Conservation (phyloP, 2,888 invertebrate genomes). For the Pelosia muscerda region DNA sequence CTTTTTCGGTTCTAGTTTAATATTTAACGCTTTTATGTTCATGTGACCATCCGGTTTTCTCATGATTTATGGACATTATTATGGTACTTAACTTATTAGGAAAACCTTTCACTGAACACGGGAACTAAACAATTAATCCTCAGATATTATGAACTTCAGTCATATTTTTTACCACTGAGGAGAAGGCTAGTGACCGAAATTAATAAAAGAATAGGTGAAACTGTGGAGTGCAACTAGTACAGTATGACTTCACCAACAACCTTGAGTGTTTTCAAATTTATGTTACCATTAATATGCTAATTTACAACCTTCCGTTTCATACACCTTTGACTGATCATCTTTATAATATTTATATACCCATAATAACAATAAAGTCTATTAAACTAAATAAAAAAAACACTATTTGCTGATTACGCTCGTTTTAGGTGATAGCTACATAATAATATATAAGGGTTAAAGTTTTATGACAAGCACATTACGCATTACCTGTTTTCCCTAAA, state of each 20-base stretch:
- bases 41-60: too few relatives aligned
- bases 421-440: too few relatives aligned
- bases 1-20: not conserved
- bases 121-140: too few relatives aligned
- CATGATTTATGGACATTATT: too few relatives aligned
- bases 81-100: too few relatives aligned
- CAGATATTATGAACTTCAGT: not conserved
- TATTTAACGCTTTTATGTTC: too few relatives aligned
- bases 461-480: not conserved
- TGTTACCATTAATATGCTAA: not conserved
- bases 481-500: not conserved
- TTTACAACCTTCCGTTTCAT: not conserved
- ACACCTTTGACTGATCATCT: not conserved
- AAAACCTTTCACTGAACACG: too few relatives aligned
- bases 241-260: not conserved
- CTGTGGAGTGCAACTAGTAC: not conserved
- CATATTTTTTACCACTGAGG: not conserved
- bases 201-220: not conserved
- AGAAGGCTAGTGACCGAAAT: not conserved
- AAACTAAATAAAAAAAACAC: not conserved
- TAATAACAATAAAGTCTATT: not conserved
- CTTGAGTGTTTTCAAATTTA: not conserved
- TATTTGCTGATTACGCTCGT: not conserved
- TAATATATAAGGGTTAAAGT: not conserved
- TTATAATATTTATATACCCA: not conserved